Conservation (phyloP, 2,113 vertebrate species). For the Melanerpes formicivorus region DNA sequence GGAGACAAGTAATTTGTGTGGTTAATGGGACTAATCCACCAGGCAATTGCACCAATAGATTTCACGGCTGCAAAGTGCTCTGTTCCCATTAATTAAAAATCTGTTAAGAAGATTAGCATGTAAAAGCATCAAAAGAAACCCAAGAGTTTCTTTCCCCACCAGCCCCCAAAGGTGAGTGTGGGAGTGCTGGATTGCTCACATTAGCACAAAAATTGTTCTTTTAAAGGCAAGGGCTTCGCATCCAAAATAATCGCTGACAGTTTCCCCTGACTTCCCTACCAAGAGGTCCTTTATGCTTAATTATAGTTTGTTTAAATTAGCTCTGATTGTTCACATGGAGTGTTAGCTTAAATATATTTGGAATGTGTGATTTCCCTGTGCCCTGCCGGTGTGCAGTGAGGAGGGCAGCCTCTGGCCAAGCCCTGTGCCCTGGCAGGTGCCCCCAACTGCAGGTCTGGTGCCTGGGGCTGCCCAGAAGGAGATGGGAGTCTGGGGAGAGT, state of each 20-base stretch:
- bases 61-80: slow-evolving; percentile 37
- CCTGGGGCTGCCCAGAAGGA: rapidly evolving
- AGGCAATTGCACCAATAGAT: slow-evolving; percentile 30
- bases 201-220: slow-evolving; percentile 17
- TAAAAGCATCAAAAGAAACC: slow-evolving; percentile 36
- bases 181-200: slow-evolving; percentile 24
- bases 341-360: not conserved
- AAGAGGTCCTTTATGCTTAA: slow-evolving; percentile 50
- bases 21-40: slow-evolving; percentile 59
- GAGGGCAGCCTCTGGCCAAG: not conserved
- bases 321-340: not conserved
- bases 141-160: slow-evolving; percentile 18
- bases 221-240: not conserved
- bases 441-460: not conserved
- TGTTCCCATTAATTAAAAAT: slow-evolving; percentile 69
- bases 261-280: not conserved
- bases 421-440: not conserved
- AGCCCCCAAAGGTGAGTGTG: slow-evolving; percentile 1
- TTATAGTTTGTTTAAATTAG: slow-evolving; percentile 60
- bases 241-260: slow-evolving; percentile 17
- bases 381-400: not conserved
- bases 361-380: not conserved
- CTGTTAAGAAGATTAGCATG: slow-evolving; percentile 67
- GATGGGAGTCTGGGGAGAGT: rapidly evolving
- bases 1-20: slow-evolving; percentile 67